Evolutionary conservation across 2,888 invertebrate genomes (phyloP).

Genomic region (Chymomyza procnemis): DNA sequence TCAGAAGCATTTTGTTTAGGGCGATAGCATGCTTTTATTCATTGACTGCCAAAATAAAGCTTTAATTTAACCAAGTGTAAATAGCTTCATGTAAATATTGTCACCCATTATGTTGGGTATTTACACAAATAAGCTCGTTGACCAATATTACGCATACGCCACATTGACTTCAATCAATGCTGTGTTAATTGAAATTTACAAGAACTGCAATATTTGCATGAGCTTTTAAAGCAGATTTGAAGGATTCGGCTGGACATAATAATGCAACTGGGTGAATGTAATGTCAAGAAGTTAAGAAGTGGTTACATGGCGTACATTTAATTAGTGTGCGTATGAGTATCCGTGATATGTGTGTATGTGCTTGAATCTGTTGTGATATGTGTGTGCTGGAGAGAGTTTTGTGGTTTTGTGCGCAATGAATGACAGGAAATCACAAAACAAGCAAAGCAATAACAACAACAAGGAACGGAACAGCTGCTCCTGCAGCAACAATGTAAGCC

Average conservation of each 20-base stretch:
- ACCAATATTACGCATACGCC: background rate
- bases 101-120: too few relatives aligned
- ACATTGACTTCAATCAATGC: background rate
- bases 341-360: background rate
- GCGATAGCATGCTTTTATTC: too few relatives aligned
- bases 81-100: too few relatives aligned
- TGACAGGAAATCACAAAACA: constrained; percentile 25
- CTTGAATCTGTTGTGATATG: background rate
- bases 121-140: too few relatives aligned
- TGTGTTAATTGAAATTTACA: background rate
- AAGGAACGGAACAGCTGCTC: background rate
- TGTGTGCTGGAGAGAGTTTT: constrained; percentile 7
- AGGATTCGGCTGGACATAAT: background rate
- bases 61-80: too few relatives aligned
- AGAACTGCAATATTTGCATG: background rate
- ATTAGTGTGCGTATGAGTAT: background rate
- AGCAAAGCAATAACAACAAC: constrained; percentile 15
- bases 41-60: too few relatives aligned
- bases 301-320: background rate
- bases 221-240: background rate
- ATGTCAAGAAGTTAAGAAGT: background rate
- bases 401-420: constrained; percentile 10
- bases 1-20: too few relatives aligned
- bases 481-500: background rate
- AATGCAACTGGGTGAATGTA: background rate